Evolutionary conservation across 2,797 vertebrate species (phyloP), one percentile per base, ranked within the genome.

Genomic region (Gymnothorax reevesii): DNA sequence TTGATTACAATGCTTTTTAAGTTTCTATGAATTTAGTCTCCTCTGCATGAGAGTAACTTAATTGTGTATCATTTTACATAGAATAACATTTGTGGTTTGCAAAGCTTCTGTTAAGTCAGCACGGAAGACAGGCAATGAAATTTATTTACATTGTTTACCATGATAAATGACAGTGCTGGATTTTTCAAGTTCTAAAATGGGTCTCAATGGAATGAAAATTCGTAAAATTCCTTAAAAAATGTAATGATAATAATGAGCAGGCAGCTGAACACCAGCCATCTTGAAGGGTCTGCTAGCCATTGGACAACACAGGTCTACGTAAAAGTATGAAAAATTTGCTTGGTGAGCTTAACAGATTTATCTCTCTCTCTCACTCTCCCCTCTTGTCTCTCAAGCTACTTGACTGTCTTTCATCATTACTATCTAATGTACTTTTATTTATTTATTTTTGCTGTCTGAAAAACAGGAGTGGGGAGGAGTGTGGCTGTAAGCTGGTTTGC

Each of bases 391-490:
- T 52, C 52, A 62, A 82, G 52, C 27, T 42, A 60, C 59, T 69
- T n/a, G 93, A 94, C 95, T 95, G 95, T 94, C 94, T 94, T 94
- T 93, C 95, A n/a, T 60, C 52, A 49, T 69, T 55, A 69, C 42
- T 33, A 17, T 85, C 54, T 84, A 42, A 69, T 84, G 94, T 94
- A 94, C 83, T 66, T 94, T 94, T 95, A 77, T 79, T 86, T 87
- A 84, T 83, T 66, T 55, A 64, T 82, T 64, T 82, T 82, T 57
- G 86, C 86, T 82, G 91, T 90, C 90, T 89, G 75, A 86, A 92
- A 92, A 92, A 93, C 92, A 93, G 91, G 92, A 89, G 90, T 92
- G 90, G 88, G 90, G 93, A 92, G 92, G 90, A 93, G 89, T 89
- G 90, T 89, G 88, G 90, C 87, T 88, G 92, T 91, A 90, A 93